Evolutionary conservation across 2,888 invertebrate species (phyloP).

Genomic region (Drosophila imparisetae): DNA sequence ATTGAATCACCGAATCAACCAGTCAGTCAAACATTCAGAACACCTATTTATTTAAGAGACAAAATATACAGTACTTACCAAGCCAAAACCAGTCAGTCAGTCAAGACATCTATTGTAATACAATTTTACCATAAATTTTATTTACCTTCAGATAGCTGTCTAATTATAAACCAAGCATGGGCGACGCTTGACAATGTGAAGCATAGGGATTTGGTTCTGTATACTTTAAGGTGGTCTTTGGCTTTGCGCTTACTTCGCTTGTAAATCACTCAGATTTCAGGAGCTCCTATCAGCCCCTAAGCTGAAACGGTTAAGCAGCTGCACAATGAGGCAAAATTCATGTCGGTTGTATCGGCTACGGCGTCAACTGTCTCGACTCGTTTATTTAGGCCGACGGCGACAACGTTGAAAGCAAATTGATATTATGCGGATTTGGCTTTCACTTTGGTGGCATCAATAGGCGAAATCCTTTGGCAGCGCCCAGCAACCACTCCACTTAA

Average conservation of each 20-base stretch:
- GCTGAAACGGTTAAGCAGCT: conserved; percentile 27
- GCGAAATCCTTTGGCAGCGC: conserved; percentile 73
- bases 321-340: conserved; percentile 32
- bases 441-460: conserved; percentile 77
- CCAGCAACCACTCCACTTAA: conserved; percentile 62
- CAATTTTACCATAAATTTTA: neutral
- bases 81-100: neutral
- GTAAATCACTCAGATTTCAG: conserved; percentile 55
- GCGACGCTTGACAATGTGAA: neutral
- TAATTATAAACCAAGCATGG: neutral
- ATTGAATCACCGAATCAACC: too few relatives aligned
- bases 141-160: neutral
- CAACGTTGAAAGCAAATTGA: conserved; percentile 81
- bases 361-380: conserved; percentile 61
- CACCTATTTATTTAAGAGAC: neutral
- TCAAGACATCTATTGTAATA: neutral
- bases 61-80: neutral
- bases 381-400: conserved; percentile 69
- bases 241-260: neutral
- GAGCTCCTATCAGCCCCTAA: neutral
- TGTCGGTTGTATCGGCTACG: conserved; percentile 17
- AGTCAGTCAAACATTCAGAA: neutral
- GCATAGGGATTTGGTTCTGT: neutral
- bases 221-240: neutral
- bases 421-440: conserved; percentile 82